Percentiles rank a stretch among this genome's conserved stretches.
Evolutionary conservation across 2,888 invertebrate genomes (phyloP).

Genomic region (Plagiodera versicolora): DNA sequence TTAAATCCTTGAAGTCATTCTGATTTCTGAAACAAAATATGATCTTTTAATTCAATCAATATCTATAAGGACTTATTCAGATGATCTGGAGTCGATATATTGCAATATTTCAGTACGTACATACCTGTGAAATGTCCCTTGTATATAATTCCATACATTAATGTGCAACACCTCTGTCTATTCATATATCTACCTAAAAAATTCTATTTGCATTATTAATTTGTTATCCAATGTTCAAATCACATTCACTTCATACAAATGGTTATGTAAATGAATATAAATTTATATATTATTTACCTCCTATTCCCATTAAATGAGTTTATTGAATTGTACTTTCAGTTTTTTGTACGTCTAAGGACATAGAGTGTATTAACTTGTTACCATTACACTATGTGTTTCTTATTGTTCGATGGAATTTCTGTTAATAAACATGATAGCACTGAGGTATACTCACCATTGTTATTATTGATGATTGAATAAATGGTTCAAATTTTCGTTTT

Average conservation of each 20-base stretch:
- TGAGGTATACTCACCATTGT: too few relatives aligned
- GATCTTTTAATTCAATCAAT: too few relatives aligned
- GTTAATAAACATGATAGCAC: conserved; percentile 3
- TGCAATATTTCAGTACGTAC: background rate
- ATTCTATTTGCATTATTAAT: background rate
- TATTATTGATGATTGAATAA: too few relatives aligned
- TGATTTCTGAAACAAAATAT: too few relatives aligned
- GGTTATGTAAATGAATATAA: conserved; percentile 8
- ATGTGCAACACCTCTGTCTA: background rate
- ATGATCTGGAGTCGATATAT: too few relatives aligned
- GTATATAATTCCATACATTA: conserved; percentile 6
- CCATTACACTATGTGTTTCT: conserved; percentile 2
- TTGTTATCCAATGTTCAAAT: background rate
- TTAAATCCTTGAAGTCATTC: too few relatives aligned
- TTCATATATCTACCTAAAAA: conserved; percentile 9
- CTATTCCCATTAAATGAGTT: background rate
- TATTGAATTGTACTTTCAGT: conserved; percentile 8
- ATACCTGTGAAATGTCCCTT: background rate
- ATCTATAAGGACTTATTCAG: too few relatives aligned
- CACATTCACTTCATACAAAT: background rate
- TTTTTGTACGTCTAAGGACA: conserved; percentile 3
- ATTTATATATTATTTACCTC: background rate
- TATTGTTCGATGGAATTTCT: conserved; percentile 5
- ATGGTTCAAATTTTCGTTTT: too few relatives aligned
- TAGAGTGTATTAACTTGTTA: conserved; percentile 1